Conservation (phyloP, 2,797 vertebrate species). For the Notolepis coatsorum region DNA sequence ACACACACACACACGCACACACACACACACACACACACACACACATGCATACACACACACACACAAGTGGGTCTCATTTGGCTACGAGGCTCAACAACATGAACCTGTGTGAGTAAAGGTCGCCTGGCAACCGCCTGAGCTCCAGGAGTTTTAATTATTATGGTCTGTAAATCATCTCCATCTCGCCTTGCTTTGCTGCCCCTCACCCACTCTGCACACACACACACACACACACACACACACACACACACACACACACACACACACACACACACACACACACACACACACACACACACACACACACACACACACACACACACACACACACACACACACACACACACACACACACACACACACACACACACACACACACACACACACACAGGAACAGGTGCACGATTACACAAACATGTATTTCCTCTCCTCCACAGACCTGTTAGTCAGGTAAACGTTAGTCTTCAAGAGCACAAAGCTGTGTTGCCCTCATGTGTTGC, state of each 20-base stretch:
- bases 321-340: slow-evolving; percentile 12
- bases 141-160: slow-evolving; percentile 78
- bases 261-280: slow-evolving; percentile 6
- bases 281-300: slow-evolving; percentile 23
- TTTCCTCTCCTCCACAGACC: slow-evolving; percentile 58
- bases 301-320: slow-evolving; percentile 7
- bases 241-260: neutral
- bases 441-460: slow-evolving; percentile 49
- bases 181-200: slow-evolving; percentile 40
- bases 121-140: slow-evolving; percentile 74
- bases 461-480: slow-evolving; percentile 50
- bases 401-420: slow-evolving; percentile 44
- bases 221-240: slow-evolving; percentile 14
- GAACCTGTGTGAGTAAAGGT: slow-evolving; percentile 68
- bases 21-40: slow-evolving; percentile 35
- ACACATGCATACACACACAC: neutral
- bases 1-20: slow-evolving; percentile 14
- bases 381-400: slow-evolving; percentile 5
- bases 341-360: slow-evolving; percentile 5
- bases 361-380: slow-evolving; percentile 32
- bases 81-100: slow-evolving; percentile 50
- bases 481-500: too few species aligned
- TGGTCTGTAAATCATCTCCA: slow-evolving; percentile 52
- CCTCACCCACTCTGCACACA: slow-evolving; percentile 37
- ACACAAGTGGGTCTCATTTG: slow-evolving; percentile 45